Evolutionary conservation across 2,113 vertebrate species (phyloP), one percentile per base, ranked within the genome.

Genomic region (Cyprinus carpio): DNA sequence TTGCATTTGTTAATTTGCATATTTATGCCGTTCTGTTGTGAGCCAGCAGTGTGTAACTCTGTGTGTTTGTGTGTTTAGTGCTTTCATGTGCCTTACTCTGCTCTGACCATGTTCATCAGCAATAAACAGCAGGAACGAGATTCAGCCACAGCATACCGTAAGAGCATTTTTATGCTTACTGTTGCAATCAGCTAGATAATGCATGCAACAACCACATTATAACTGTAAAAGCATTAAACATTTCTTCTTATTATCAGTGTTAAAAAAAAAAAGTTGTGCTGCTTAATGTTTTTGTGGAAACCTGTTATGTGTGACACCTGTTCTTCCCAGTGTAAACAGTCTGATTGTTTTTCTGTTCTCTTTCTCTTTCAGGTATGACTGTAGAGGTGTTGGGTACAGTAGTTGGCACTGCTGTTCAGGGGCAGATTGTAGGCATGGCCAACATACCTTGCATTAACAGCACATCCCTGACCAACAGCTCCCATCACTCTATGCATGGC

Each of bases 71-170:
- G 0, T 89, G 60, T 11, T 23, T 82, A 99, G 98, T 99, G 98
- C 79, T 99, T 98, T 92, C 98, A 99, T 0, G 98, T 99, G 84
- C 98, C 98, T 8, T 99, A 99, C 92, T 99, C 98, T 0, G 96
- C 97, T 0, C 96, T 99, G 84, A 99, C 98, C 88, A 99, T 99
- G 98, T 99, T 99, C 93, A 98, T 99, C 94, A 99, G 95, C 94
- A 94, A 89, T 0, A 95, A 98, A 83, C 98, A 99, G 93, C 96
- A 95, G 0, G 98, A 99, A 89, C 91, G 98, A n/a, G 98, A 99
- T 89, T 99, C 98, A 0, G 97, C 97, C 91, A 99, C 97, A 0
- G 97, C 97, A 9, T 99, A 99, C 67, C 95, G 98, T 99, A 91
- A 94, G 97, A 92, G 10, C 56, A 34, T 23, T 81, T 46, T 27